Percentiles rank a stretch among this genome's conserved stretches.
Conservation (phyloP, 2,888 invertebrate genomes). For the Coleophora flavipennella region DNA sequence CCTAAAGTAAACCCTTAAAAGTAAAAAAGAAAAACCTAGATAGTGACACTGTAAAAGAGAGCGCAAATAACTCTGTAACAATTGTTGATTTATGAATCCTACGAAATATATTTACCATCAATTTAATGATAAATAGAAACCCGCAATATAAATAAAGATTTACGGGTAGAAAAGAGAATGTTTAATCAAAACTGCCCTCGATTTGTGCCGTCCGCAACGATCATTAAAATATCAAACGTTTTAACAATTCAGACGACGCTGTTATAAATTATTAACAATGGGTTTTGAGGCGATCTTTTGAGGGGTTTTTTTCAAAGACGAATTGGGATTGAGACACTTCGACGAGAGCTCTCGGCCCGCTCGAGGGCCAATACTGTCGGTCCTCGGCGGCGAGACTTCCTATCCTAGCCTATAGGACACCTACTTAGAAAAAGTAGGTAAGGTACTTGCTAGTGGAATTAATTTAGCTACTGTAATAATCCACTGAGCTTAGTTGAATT, state of each 20-base stretch:
- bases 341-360: constrained; percentile 50
- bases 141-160: too few species aligned
- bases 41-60: too few species aligned
- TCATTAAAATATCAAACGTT: constrained; percentile 31
- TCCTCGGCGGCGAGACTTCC: constrained; percentile 30
- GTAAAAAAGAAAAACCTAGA: too few species aligned
- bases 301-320: constrained; percentile 28
- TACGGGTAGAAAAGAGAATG: background rate
- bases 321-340: constrained; percentile 36
- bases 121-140: background rate
- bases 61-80: too few species aligned
- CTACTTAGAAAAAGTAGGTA: too few species aligned
- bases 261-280: constrained; percentile 25
- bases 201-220: constrained; percentile 12
- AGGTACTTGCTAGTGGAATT: too few species aligned
- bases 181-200: constrained; percentile 9
- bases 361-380: constrained; percentile 55
- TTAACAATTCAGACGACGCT: constrained; percentile 22
- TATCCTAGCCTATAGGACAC: constrained; percentile 16
- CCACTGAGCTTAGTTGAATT: too few species aligned
- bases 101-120: background rate
- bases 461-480: too few species aligned
- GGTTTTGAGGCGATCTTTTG: constrained; percentile 17
- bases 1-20: too few species aligned
- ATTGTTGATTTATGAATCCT: too few species aligned